Base-by-base conservation (phyloP, 2,113 vertebrate genomes). In the Psilopogon haemacephalus region DNA sequence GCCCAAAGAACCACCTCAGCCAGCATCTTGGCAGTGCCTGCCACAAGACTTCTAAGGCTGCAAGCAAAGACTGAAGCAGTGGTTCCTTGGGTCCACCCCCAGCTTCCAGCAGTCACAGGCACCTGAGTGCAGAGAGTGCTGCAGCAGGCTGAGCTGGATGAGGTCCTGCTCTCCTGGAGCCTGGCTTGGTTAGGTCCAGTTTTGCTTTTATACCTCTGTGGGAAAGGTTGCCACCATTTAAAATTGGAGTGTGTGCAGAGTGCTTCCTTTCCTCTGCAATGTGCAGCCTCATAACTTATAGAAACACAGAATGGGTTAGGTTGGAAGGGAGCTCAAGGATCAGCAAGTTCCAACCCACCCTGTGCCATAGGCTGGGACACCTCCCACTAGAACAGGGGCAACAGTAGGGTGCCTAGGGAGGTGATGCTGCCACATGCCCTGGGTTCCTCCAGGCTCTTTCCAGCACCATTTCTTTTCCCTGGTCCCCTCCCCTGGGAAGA, bases 401-500 rank as follows among this genome's bases (percentile, higher is more conserved):
- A n/a, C n/a, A n/a, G n/a, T n/a, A n/a, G n/a, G n/a, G n/a, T n/a
- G n/a, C n/a, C n/a, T n/a, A n/a, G 70, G 38, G 52, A 23, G 28
- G 2, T 0, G 7, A 26, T 32, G 48, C 48, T 83, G 30, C 54
- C 60, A 21, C 5, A 21, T 0, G 0, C 15, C 27, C 40, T 27
- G 10, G 9, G 9, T 63, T 40, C 35, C 35, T 63, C 32, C 38
- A 18, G 60, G 59, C 26, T 73, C 18, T 73, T 88, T 54, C 44
- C 54, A 62, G 60, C 46, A 12, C 44, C 16, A 3, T 20, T 59
- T 44, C 28, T 82, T 65, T 77, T 40, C 65, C 65, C 59, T 60
- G 84, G 7, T 5, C 12, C 30, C 7, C 64, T 46, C 8, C 11
- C 19, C 19, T 32, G n/a, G 19, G 8, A 7, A 18, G 21, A 72